Evolutionary conservation across 2,797 vertebrate species (phyloP).

Genomic region (Argentina silus): DNA sequence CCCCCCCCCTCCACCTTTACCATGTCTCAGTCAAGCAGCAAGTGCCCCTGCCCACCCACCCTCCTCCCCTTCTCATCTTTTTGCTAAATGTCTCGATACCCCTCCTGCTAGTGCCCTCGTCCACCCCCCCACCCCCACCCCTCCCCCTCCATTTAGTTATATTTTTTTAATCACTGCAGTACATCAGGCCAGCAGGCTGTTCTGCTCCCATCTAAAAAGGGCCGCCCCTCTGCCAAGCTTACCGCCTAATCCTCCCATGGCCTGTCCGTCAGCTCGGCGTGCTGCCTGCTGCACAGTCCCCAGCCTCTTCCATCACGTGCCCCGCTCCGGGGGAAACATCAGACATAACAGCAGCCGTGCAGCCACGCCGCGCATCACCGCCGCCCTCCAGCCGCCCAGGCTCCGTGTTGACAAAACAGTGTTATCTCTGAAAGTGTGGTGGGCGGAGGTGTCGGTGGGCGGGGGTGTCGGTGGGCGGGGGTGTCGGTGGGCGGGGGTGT

Average conservation of each 20-base stretch:
- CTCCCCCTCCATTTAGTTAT: conserved; percentile 47
- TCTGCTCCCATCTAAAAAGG: conserved; percentile 68
- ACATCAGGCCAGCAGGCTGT: conserved; percentile 49
- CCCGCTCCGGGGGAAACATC: conserved; percentile 59
- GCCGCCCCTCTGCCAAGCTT: conserved; percentile 72
- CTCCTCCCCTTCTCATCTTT: not conserved
- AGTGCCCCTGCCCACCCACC: conserved; percentile 11
- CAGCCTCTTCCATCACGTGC: conserved; percentile 60
- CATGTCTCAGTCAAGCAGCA: not conserved
- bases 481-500: conserved; percentile 22
- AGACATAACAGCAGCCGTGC: conserved; percentile 26
- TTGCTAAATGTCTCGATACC: conserved; percentile 18
- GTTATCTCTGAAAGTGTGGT: conserved; percentile 46
- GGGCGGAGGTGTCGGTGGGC: conserved; percentile 42
- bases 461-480: no score
- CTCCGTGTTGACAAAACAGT: conserved; percentile 59
- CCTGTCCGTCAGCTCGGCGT: conserved; percentile 61
- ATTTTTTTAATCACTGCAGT: conserved; percentile 74
- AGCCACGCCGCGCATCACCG: not conserved
- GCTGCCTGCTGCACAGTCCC: conserved; percentile 53
- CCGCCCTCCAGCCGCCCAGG: conserved; percentile 31
- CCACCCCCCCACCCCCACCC: conserved; percentile 33
- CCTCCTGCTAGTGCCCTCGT: not conserved
- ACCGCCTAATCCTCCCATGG: conserved; percentile 73
- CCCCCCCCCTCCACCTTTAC: not conserved